Evolutionary conservation across 2,797 vertebrate genomes (phyloP).

Genomic region (Catostomus latipinnis): DNA sequence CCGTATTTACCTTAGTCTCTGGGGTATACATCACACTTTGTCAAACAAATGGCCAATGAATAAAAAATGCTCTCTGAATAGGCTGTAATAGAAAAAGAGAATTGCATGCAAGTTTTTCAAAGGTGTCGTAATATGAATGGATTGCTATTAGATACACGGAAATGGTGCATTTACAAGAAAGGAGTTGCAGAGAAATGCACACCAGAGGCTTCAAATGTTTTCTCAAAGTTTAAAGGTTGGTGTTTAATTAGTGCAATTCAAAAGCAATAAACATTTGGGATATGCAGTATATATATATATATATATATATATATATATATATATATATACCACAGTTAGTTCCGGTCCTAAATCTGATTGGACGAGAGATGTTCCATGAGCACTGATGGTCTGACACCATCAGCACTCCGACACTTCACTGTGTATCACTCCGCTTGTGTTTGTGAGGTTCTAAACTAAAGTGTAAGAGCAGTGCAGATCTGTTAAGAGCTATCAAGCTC

Average conservation of each 20-base stretch:
- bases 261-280: neutral
- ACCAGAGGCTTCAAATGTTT: neutral
- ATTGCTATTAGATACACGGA: slow-evolving; percentile 36
- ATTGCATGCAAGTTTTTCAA: neutral
- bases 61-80: slow-evolving; percentile 11
- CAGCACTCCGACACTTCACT: too few relatives aligned
- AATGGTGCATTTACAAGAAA: neutral
- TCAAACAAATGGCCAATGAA: slow-evolving; percentile 41
- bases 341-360: too few relatives aligned
- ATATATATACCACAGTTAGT: too few relatives aligned
- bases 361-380: too few relatives aligned
- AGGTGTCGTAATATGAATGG: slow-evolving; percentile 3
- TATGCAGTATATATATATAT: too few relatives aligned
- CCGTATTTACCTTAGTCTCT: slow-evolving; percentile 26
- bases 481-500: too few relatives aligned
- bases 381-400: too few relatives aligned
- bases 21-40: slow-evolving; percentile 18
- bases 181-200: neutral
- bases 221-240: neutral
- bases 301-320: too few relatives aligned
- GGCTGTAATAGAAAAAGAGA: neutral
- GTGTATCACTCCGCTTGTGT: too few relatives aligned
- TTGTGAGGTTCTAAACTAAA: too few relatives aligned
- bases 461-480: too few relatives aligned
- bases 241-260: neutral